Percentiles rank a stretch among this genome's conserved stretches.
phyloP scores from a whole-genome alignment of 1,140 invertebrate genomes.

The Aporrectodea caliginosa region DNA sequence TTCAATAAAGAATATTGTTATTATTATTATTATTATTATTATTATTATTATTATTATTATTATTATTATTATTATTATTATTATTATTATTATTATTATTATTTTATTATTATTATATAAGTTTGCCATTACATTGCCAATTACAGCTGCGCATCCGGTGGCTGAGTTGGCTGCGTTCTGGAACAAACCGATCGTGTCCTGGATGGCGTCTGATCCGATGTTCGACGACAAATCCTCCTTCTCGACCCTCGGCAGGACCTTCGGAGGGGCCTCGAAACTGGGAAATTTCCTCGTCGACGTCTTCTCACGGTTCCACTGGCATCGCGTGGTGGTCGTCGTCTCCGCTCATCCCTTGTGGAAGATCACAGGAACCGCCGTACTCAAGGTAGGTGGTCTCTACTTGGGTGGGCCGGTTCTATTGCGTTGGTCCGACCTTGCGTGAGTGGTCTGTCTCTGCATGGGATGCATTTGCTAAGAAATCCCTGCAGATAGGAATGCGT shows the following conservation, averaged over 20 bases:
- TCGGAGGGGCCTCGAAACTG: slow-evolving; percentile 28
- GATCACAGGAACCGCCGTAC: not conserved
- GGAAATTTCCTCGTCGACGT: slow-evolving; percentile 23
- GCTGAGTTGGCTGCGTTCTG: slow-evolving; percentile 30
- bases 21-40: slow-evolving; percentile 1
- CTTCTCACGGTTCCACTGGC: slow-evolving; percentile 18
- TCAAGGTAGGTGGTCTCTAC: not conserved
- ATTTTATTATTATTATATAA: not conserved
- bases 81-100: not conserved
- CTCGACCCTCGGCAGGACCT: slow-evolving; percentile 20
- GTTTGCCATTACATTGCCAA: not conserved
- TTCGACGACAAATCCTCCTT: slow-evolving; percentile 25
- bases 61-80: slow-evolving; percentile 6
- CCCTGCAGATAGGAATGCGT: too few species aligned
- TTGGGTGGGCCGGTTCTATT: too few species aligned
- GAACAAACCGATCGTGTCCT: slow-evolving; percentile 32
- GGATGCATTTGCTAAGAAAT: too few species aligned
- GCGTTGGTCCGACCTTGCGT: too few species aligned
- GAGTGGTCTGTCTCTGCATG: too few species aligned
- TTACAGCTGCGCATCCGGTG: slow-evolving; percentile 24
- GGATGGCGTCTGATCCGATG: slow-evolving; percentile 25
- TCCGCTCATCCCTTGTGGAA: not conserved
- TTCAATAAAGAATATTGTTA: too few species aligned
- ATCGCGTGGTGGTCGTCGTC: not conserved
- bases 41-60: not conserved